Base-by-base conservation (phyloP, 2,797 vertebrate species). In the Pangasius krempfi region DNA sequence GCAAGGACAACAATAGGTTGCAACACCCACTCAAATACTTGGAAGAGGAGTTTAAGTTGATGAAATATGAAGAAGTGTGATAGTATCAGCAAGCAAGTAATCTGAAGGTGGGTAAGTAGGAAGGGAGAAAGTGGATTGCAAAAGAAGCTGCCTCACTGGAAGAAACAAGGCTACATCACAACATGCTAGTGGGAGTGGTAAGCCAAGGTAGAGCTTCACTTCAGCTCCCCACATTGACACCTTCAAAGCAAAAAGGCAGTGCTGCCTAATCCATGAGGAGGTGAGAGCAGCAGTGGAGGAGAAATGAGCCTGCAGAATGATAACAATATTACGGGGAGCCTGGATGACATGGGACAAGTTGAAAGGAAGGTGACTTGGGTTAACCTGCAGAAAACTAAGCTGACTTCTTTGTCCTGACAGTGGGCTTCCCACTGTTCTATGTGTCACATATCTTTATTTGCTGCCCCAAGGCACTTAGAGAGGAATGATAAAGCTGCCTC, bases 101-200 rank as follows among this genome's bases (percentile, higher is more conserved):
- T 52, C 47, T 54, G 27, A 78, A 78, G 76, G 14, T 79, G n/a
- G 76, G n/a, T 56, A 56, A 56, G 12, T 58, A 58, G 18, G 78
- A 80, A 47, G 8, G 20, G 83, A 68, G 60, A 84, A 58, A 50
- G 37, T 64, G 16, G 13, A 66, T 44, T 64, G 47, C 27, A 66
- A 60, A 84, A 68, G 40, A 68, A 47, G 40, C 6, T 50, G 44
- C 22, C 13, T 30, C 27, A 30, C 27, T 85, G 16, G 60, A 64
- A n/a, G 40, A 84, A 84, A 20, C 13, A 52, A 68, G 4, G 62
- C 12, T 68, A 47, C 83, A 68, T 84, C 40, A 52, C 83, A 84
- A 30, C 47, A 70, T 47, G n/a, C n/a, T 85, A 30, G 16, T 85
- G 47, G n/a, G 18, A 47, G 62, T 68, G 82, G 82, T 84, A 60